Percentiles rank a stretch among this genome's conserved stretches.
Evolutionary conservation across 2,797 vertebrate species (phyloP).

Genomic region (Anabas testudineus): DNA sequence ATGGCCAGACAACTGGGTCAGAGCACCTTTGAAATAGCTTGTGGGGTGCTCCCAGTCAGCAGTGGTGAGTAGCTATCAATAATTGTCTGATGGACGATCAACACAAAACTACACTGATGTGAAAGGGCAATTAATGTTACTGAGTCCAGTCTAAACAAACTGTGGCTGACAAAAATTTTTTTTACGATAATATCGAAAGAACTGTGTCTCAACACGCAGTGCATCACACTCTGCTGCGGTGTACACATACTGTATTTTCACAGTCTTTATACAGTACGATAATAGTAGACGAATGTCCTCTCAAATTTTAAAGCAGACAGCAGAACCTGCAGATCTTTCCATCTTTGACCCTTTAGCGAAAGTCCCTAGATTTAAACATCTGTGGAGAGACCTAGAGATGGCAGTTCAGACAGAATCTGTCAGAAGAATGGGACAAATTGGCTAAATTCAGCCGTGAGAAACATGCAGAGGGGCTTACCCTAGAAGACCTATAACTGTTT

Average conservation of each 20-base stretch:
- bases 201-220: neutral
- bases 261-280: too few species aligned
- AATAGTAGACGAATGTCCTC: too few species aligned
- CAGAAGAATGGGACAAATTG: too few species aligned
- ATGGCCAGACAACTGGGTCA: neutral
- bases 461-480: too few species aligned
- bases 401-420: too few species aligned
- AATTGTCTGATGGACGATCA: neutral
- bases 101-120: neutral
- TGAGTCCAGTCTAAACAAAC: neutral
- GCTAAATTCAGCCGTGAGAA: too few species aligned
- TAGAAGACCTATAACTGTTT: too few species aligned
- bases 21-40: neutral
- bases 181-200: neutral
- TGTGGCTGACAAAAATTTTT: neutral
- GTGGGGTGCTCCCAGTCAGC: neutral
- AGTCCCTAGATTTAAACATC: too few species aligned
- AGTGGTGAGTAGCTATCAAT: neutral
- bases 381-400: too few species aligned
- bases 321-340: too few species aligned
- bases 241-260: neutral
- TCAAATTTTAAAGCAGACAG: too few species aligned
- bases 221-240: neutral
- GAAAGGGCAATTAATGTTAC: neutral
- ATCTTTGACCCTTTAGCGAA: too few species aligned